Evolutionary conservation across 2,797 vertebrate genomes (phyloP).

Genomic region (Balearica regulorum): DNA sequence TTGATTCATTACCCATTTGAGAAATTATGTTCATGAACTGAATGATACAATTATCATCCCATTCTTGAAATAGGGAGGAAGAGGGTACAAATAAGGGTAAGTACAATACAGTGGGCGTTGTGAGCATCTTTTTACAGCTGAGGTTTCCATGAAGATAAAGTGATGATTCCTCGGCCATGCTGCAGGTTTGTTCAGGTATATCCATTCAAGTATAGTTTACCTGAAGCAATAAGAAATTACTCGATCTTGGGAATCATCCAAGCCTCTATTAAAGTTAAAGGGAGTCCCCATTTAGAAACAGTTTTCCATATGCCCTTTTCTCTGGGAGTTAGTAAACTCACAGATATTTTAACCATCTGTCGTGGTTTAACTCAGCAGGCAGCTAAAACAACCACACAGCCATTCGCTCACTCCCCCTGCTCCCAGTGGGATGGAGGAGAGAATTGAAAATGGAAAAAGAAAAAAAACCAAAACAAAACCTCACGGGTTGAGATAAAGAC

Average conservation of each 20-base stretch:
- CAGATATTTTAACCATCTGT: not conserved
- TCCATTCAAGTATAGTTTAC: not conserved
- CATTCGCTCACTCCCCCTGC: too few relatives aligned
- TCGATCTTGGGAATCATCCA: not conserved
- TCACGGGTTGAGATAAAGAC: too few relatives aligned
- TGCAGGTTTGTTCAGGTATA: not conserved
- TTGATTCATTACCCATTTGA: not conserved
- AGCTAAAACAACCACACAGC: too few relatives aligned
- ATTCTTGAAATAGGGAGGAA: not conserved
- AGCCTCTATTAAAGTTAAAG: not conserved
- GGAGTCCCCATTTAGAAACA: not conserved
- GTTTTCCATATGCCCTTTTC: not conserved
- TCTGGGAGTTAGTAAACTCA: not conserved
- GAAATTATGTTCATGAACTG: not conserved
- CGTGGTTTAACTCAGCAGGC: too few relatives aligned
- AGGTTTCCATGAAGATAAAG: not conserved
- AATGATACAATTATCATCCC: not conserved
- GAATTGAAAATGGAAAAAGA: too few relatives aligned
- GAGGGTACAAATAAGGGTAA: not conserved
- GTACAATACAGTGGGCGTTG: not conserved
- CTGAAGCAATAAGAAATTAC: not conserved
- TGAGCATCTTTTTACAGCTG: not conserved
- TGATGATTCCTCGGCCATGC: not conserved
- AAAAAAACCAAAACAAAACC: too few relatives aligned
- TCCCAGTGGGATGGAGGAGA: too few relatives aligned